phyloP scores from a whole-genome alignment of 1,140 invertebrate genomes.

The Caenorhabditis remanei region DNA sequence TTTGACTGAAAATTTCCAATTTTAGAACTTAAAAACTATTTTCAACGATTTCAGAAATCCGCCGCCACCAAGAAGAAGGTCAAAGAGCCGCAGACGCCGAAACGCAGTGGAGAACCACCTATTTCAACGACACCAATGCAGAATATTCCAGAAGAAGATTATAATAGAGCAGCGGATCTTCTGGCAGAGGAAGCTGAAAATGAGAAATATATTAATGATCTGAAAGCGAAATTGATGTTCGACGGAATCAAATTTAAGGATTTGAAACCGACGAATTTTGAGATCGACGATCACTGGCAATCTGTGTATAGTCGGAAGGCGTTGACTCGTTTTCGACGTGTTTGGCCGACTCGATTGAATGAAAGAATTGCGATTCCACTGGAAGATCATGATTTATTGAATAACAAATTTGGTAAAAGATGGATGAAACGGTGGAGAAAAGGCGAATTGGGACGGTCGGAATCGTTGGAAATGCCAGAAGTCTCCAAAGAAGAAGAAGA shows the following conservation, averaged over 20 bases:
- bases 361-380: not conserved
- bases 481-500: not conserved
- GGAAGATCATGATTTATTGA: not conserved
- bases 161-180: not conserved
- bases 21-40: too few relatives aligned
- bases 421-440: not conserved
- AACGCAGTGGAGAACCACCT: not conserved
- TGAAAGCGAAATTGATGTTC: not conserved
- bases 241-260: not conserved
- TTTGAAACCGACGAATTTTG: not conserved
- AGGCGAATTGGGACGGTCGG: not conserved
- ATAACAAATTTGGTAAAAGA: not conserved
- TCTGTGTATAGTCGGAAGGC: not conserved
- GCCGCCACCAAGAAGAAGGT: not conserved
- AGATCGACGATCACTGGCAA: constrained; percentile 9
- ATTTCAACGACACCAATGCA: not conserved
- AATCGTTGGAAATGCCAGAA: too few relatives aligned
- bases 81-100: not conserved
- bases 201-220: not conserved
- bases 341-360: not conserved
- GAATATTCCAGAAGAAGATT: not conserved
- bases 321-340: not conserved
- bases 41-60: constrained; percentile 38
- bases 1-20: too few relatives aligned
- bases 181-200: not conserved